phyloP scores from a whole-genome alignment of 2,888 invertebrate species.

The Polyommatus icarus region DNA sequence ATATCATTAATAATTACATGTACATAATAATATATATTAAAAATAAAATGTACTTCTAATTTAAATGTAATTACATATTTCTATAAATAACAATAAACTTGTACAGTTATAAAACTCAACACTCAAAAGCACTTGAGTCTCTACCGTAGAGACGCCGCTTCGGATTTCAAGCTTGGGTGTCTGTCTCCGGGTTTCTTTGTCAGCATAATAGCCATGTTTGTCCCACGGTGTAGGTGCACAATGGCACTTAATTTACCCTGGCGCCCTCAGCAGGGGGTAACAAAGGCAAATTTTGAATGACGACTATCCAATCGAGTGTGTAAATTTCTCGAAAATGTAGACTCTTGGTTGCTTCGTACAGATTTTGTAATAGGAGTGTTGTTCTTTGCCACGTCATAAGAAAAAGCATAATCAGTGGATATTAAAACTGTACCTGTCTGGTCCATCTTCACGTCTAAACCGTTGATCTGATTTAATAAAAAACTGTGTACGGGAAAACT shows the following conservation, averaged over 20 bases:
- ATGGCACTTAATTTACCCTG: conserved; percentile 6
- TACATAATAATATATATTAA: not conserved
- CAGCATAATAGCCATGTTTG: conserved; percentile 1
- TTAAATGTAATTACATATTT: not conserved
- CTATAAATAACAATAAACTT: not conserved
- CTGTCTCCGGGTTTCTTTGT: conserved; percentile 5
- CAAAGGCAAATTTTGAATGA: conserved; percentile 4
- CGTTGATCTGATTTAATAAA: too few relatives aligned
- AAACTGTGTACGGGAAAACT: not conserved
- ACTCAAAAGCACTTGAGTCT: not conserved
- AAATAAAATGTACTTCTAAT: not conserved
- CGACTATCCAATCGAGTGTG: not conserved
- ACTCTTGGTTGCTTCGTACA: not conserved
- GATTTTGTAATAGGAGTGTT: not conserved
- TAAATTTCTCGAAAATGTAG: not conserved
- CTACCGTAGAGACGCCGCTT: not conserved
- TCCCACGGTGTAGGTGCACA: conserved; percentile 21
- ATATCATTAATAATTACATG: too few relatives aligned
- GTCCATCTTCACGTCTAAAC: too few relatives aligned
- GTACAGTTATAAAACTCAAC: not conserved
- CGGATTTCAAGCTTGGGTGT: conserved; percentile 2
- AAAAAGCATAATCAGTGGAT: not conserved
- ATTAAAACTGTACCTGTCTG: too few relatives aligned
- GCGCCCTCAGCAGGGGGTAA: not conserved
- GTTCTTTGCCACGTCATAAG: not conserved